Evolutionary conservation across 2,888 invertebrate species (phyloP).

Genomic region (Cecidostiba fungosa): DNA sequence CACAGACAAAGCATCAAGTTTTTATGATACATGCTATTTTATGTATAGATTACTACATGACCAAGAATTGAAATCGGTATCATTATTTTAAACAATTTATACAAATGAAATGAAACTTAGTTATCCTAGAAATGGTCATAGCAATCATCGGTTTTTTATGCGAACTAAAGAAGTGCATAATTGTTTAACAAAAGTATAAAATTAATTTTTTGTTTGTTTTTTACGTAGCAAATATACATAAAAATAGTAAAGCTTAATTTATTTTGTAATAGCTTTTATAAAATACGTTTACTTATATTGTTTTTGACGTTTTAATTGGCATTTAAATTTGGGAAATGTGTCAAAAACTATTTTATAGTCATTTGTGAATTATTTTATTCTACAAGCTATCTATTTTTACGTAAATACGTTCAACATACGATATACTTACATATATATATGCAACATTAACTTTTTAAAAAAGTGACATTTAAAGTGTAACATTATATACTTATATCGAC

Average conservation of each 20-base stretch:
- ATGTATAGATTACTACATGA: too few species aligned
- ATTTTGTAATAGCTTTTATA: neutral
- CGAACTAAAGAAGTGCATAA: too few species aligned
- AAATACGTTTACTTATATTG: neutral
- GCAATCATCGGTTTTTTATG: too few species aligned
- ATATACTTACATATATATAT: neutral
- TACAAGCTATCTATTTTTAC: too few species aligned
- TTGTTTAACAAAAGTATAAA: too few species aligned
- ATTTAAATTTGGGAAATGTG: neutral
- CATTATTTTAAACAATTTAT: too few species aligned
- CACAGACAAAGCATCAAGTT: neutral
- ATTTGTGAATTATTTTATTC: neutral
- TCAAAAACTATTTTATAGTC: neutral
- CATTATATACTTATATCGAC: neutral
- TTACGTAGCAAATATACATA: neutral
- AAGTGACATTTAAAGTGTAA: neutral
- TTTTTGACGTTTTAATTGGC: neutral
- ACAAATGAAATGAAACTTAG: too few species aligned
- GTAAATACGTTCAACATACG: neutral
- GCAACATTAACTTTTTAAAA: constrained; percentile 16
- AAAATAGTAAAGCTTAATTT: neutral
- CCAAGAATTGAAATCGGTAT: too few species aligned
- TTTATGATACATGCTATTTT: too few species aligned
- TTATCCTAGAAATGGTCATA: too few species aligned
- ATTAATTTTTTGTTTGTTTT: too few species aligned